A percentile compares a stretch with the other conserved stretches of the same genome.
Evolutionary conservation across 2,888 invertebrate genomes (phyloP).

Genomic region (Limulus polyphemus): DNA sequence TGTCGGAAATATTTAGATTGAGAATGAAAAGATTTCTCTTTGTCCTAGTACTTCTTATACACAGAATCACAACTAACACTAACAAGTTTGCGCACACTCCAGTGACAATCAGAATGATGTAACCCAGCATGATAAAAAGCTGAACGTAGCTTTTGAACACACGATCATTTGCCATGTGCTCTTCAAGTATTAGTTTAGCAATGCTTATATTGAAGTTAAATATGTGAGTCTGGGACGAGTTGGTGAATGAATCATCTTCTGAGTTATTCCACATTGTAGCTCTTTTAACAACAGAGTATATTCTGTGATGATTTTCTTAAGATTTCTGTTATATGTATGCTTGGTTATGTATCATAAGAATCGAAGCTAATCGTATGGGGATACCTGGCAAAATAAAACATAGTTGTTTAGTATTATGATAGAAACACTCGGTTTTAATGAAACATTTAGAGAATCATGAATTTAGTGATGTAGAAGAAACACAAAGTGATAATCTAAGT

Average conservation of each 20-base stretch:
- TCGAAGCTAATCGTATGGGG: too few relatives aligned
- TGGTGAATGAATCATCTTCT: neutral
- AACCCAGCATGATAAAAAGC: slow-evolving; percentile 8
- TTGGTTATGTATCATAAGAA: too few relatives aligned
- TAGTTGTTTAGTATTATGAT: too few relatives aligned
- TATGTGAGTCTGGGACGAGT: slow-evolving; percentile 5
- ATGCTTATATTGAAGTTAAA: slow-evolving; percentile 13
- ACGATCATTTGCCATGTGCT: slow-evolving; percentile 13
- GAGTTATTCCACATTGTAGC: too few relatives aligned
- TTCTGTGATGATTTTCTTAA: too few relatives aligned
- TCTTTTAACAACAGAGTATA: too few relatives aligned
- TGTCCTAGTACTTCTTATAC: slow-evolving; percentile 29
- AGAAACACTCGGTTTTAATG: too few relatives aligned
- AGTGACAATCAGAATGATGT: slow-evolving; percentile 11
- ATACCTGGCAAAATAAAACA: too few relatives aligned
- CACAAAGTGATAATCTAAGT: too few relatives aligned
- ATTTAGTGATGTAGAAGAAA: too few relatives aligned
- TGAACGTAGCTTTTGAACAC: slow-evolving; percentile 30
- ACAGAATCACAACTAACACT: slow-evolving; percentile 13
- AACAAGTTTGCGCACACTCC: slow-evolving; percentile 14
- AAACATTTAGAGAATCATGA: too few relatives aligned
- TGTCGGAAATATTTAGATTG: slow-evolving; percentile 47
- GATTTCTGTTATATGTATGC: too few relatives aligned
- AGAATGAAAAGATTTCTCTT: slow-evolving; percentile 46
- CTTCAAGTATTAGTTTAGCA: slow-evolving; percentile 14